These are phyloP conservation scores for Lamprotornis superbus DNA, from an alignment of 2,113 vertebrate genomes.

Conservation along the genomic window DNA sequence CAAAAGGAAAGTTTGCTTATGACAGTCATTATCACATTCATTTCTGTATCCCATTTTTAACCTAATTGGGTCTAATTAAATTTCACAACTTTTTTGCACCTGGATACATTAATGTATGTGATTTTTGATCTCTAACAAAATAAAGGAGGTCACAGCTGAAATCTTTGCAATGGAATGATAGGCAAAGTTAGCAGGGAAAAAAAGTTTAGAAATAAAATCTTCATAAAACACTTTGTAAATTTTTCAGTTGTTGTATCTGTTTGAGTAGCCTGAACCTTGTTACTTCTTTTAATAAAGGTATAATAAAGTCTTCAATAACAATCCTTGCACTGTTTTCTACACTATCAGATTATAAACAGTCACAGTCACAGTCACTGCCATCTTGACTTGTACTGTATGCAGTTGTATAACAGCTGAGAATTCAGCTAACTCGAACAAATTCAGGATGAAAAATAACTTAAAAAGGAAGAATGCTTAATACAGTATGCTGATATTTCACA, in stretches of 20 bases:
- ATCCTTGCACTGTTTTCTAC: not conserved
- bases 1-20: not conserved
- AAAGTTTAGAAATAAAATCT: not conserved
- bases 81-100: not conserved
- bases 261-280: not conserved
- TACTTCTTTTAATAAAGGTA: not conserved
- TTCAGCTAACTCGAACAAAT: not conserved
- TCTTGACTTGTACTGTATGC: not conserved
- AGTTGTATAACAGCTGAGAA: not conserved
- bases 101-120: not conserved
- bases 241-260: not conserved
- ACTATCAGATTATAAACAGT: not conserved
- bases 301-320: not conserved
- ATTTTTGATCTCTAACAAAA: not conserved
- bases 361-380: not conserved
- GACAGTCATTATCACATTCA: not conserved
- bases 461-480: not conserved
- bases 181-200: not conserved
- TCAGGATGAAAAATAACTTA: not conserved
- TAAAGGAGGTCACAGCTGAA: not conserved
- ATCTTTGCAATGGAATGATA: not conserved
- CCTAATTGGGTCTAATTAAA: not conserved
- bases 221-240: not conserved
- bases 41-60: not conserved
- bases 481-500: not conserved